Evolutionary conservation across 1,140 invertebrate genomes (phyloP), one percentile per base, ranked within the genome.

Genomic region (Conopomorpha cramerella): DNA sequence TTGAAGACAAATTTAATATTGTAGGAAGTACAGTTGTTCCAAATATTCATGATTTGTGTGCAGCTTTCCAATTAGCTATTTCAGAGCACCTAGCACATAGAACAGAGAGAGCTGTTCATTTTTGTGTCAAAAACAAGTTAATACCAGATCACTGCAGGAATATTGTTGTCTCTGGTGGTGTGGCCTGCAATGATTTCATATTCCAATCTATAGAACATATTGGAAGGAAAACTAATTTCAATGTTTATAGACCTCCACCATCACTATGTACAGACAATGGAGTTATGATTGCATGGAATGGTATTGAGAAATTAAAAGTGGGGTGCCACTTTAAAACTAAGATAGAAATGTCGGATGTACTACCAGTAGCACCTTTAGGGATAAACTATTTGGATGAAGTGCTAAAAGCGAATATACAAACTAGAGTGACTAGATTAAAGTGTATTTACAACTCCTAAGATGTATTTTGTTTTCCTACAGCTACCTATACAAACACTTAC

Each of bases 271-370:
- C 92, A 2, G 97, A 99, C 66, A 99, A 99, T 85, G 97, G 96
- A 12, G 82, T 96, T n/a, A 99, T 99, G 97, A 95, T 99, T 46
- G 96, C 96, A 13, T 99, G 96, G 96, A 96, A 96, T 83, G 95
- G 93, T 6, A 77, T 95, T 19, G 95, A 98, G 74, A 89, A 86
- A 62, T 55, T 67, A 23, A 57, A 38, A 36, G 53, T 43, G 30
- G 16, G 45, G 13, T 40, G 38, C 66, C 70, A 46, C 41, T 41
- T 46, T 41, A 25, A 29, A 31, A 28, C 28, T 25, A 35, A 49
- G 34, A 29, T 57, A 10, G 16, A 46, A 13, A 2, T 55, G 11
- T 45, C 49, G 30, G 45, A 56, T 37, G 46, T 71, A 35, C 48
- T 60, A 23, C 56, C 67, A 15, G 46, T 38, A 43, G 51, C 61